Conservation (phyloP, 2,888 invertebrate species). For the Syrista parreyssii region DNA sequence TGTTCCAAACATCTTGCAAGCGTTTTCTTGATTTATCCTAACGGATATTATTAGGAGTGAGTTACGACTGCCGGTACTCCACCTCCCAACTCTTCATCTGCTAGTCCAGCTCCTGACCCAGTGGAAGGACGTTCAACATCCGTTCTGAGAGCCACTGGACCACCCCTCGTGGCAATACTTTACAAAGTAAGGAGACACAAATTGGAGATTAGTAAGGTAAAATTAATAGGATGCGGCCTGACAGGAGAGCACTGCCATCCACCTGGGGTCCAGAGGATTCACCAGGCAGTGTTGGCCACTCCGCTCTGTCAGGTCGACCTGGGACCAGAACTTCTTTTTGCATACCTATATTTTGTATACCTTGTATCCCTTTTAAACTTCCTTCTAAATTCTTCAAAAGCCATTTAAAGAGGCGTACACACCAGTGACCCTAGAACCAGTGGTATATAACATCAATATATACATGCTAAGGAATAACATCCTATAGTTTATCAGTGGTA, state of each 20-base stretch:
- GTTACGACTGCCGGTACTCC: neutral
- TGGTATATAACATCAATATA: neutral
- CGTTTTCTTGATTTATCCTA: neutral
- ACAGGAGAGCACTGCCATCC: constrained; percentile 46
- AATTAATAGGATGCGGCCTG: constrained; percentile 55
- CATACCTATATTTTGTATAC: neutral
- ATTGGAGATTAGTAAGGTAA: constrained; percentile 59
- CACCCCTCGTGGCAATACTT: constrained; percentile 30
- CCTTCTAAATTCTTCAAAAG: neutral
- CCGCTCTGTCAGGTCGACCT: neutral
- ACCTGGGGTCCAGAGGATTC: constrained; percentile 40
- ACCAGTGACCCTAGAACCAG: too few relatives aligned
- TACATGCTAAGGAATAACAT: neutral
- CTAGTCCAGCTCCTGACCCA: neutral
- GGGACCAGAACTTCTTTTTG: neutral
- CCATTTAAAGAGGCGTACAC: too few relatives aligned
- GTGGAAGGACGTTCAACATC: neutral
- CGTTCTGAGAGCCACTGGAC: neutral
- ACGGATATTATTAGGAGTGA: neutral
- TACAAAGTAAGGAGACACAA: constrained; percentile 52
- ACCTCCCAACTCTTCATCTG: neutral
- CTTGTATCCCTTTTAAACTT: neutral
- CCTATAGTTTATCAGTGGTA: neutral
- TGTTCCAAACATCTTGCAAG: too few relatives aligned
- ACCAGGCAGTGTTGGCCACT: neutral